Percentiles rank a stretch among this genome's conserved stretches.
phyloP scores from a whole-genome alignment of 2,113 vertebrate species.

The Aldabrachelys gigantea region DNA sequence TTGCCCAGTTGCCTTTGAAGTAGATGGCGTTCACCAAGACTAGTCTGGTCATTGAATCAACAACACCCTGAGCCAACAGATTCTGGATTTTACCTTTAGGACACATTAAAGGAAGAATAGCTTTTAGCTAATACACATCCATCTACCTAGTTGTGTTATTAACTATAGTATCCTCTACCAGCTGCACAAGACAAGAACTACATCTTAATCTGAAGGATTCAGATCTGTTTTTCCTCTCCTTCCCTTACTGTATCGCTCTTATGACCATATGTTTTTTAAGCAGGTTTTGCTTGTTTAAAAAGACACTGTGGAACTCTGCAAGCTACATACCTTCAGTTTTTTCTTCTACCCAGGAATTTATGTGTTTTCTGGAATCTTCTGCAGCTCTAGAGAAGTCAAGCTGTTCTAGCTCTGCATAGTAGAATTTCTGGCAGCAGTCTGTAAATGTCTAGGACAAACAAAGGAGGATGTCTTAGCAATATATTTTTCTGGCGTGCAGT shows the following conservation, averaged over 20 bases:
- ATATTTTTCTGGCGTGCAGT: background rate
- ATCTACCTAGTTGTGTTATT: background rate
- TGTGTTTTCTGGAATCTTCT: slow-evolving; percentile 82
- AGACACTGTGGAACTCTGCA: background rate
- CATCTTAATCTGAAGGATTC: background rate
- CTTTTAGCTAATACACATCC: accelerated
- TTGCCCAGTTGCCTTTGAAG: slow-evolving; percentile 93
- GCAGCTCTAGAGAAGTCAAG: slow-evolving; percentile 83
- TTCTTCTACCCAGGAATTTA: slow-evolving; percentile 91
- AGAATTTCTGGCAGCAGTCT: slow-evolving; percentile 83
- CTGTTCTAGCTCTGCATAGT: slow-evolving; percentile 84
- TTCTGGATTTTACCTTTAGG: slow-evolving; percentile 91
- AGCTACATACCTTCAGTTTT: slow-evolving; percentile 85
- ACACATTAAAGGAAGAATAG: background rate
- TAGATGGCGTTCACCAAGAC: slow-evolving; percentile 94
- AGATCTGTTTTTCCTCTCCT: background rate
- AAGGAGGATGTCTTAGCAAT: background rate
- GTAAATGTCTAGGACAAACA: slow-evolving; percentile 80
- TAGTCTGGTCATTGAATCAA: slow-evolving; percentile 80
- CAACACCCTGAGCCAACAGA: slow-evolving; percentile 81
- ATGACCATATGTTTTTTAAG: background rate
- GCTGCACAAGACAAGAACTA: background rate
- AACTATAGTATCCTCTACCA: accelerated
- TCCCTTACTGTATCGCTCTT: background rate
- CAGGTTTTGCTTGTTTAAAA: background rate